Evolutionary conservation across 2,113 vertebrate genomes (phyloP).

Genomic region (Zosterops lateralis): DNA sequence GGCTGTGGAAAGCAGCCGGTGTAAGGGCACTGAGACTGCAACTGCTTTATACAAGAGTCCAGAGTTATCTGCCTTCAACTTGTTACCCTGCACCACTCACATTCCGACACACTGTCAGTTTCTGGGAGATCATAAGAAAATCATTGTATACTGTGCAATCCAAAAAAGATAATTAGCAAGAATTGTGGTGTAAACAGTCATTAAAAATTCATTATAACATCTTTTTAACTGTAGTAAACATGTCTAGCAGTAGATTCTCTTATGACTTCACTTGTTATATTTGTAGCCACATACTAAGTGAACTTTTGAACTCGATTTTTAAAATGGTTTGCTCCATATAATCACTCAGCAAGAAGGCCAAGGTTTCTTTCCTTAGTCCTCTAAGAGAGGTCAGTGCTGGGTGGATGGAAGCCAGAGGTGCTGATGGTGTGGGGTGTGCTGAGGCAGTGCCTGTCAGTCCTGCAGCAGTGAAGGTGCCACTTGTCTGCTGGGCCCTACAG

Average conservation of each 20-base stretch:
- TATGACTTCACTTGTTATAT: neutral
- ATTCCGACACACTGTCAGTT: neutral
- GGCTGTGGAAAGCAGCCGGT: neutral
- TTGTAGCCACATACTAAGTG: slow-evolving; percentile 20
- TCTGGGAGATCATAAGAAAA: slow-evolving; percentile 49
- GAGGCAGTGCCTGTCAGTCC: fast-evolving
- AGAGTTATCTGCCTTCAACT: neutral
- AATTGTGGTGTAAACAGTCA: slow-evolving; percentile 61
- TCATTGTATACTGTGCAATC: slow-evolving; percentile 27
- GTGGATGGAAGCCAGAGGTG: neutral
- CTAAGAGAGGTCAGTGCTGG: neutral
- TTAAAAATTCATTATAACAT: slow-evolving; percentile 66
- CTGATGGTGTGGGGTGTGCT: neutral
- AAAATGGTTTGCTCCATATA: neutral
- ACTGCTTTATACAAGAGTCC: neutral
- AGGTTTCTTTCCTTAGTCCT: neutral
- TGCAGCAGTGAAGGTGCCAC: neutral
- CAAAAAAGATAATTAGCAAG: slow-evolving; percentile 59
- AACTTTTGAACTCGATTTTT: slow-evolving; percentile 55
- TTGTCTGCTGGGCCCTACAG: neutral
- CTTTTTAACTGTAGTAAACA: slow-evolving; percentile 68
- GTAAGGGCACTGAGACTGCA: neutral
- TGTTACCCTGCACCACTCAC: neutral
- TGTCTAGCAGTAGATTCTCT: slow-evolving; percentile 48
- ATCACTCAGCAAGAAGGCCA: neutral